These are phyloP conservation scores for Parnassius mnemosyne DNA, from an alignment of 2,888 invertebrate species.

Conservation along the genomic window DNA sequence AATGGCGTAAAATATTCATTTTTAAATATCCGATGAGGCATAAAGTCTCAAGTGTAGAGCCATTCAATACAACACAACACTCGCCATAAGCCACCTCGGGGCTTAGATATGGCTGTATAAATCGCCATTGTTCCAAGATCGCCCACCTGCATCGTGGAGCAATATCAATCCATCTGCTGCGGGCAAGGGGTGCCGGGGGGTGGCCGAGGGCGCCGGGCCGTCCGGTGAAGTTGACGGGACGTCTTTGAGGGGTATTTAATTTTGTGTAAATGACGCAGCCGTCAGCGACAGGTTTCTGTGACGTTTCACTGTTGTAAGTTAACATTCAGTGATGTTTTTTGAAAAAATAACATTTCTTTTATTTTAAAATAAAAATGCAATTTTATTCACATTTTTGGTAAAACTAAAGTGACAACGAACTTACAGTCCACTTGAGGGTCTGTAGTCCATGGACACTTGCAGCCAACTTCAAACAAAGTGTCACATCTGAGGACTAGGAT, in stretches of 20 bases:
- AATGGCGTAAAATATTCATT: neutral
- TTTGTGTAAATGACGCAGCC: constrained; percentile 72
- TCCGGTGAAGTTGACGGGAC: constrained; percentile 46
- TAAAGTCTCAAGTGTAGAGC: neutral
- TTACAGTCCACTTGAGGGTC: no score
- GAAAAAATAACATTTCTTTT: no score
- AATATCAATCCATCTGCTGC: constrained; percentile 74
- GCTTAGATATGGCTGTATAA: constrained; percentile 52
- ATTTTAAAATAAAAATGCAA: no score
- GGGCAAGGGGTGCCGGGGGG: constrained; percentile 34
- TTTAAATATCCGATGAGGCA: neutral
- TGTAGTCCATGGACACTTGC: no score
- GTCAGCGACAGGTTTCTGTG: constrained; percentile 27
- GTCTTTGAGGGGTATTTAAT: constrained; percentile 70
- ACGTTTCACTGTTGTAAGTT: constrained; percentile 31
- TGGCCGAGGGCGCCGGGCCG: constrained; percentile 33
- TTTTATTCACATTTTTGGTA: no score
- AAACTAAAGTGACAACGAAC: no score
- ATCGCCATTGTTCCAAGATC: constrained; percentile 68
- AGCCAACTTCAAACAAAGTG: no score
- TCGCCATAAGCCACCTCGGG: constrained; percentile 33
- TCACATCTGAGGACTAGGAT: no score
- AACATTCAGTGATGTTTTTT: constrained; percentile 17
- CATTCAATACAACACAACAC: constrained; percentile 22
- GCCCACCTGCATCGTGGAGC: constrained; percentile 71